Percentiles rank a stretch among this genome's conserved stretches.
phyloP scores from a whole-genome alignment of 2,113 vertebrate genomes.

The Elachura formosa region DNA sequence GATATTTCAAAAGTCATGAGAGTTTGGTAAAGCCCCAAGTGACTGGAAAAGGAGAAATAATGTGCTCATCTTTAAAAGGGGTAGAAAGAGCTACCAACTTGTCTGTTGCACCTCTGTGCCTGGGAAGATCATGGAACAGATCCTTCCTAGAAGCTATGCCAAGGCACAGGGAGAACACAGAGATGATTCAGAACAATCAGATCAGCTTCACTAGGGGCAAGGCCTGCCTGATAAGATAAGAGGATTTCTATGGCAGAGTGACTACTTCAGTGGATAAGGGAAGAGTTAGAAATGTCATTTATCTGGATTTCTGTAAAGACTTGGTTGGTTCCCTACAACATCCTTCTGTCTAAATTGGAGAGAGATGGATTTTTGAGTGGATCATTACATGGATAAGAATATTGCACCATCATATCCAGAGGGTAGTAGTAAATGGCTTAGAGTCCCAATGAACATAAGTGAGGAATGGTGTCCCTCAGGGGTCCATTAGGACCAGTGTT shows the following conservation, averaged over 20 bases:
- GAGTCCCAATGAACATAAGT: neutral
- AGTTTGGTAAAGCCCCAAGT: neutral
- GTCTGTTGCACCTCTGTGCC: neutral
- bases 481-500: neutral
- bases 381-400: neutral
- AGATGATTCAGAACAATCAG: neutral
- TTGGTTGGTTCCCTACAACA: neutral
- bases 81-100: neutral
- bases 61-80: neutral
- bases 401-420: neutral
- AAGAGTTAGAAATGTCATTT: neutral
- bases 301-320: neutral
- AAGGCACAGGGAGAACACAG: neutral
- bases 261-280: neutral
- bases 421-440: neutral
- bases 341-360: neutral
- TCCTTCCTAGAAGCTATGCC: neutral
- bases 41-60: neutral
- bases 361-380: neutral
- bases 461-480: neutral
- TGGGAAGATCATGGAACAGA: neutral
- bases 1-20: neutral
- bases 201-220: too few species aligned
- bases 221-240: neutral
- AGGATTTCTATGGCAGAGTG: neutral